These are phyloP conservation scores for Cydia splendana DNA, from an alignment of 1,140 invertebrate species.

Conservation along the genomic window DNA sequence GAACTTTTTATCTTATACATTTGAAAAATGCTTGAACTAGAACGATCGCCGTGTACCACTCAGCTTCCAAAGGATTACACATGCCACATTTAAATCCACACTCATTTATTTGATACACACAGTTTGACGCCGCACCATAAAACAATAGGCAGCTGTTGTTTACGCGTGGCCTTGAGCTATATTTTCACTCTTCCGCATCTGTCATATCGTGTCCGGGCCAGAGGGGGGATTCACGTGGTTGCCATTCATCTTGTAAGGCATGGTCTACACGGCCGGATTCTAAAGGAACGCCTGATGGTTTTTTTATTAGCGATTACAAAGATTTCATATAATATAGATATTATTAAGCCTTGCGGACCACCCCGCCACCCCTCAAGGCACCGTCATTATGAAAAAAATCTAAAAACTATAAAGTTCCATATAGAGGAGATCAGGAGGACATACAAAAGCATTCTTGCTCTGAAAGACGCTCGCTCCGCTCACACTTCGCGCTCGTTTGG, in stretches of 20 bases:
- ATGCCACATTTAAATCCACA: neutral
- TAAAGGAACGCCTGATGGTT: neutral
- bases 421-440: too few relatives aligned
- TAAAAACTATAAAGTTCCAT: too few relatives aligned
- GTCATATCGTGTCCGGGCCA: neutral
- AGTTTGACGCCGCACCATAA: neutral
- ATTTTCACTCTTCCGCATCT: slow-evolving; percentile 7
- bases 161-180: neutral
- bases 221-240: neutral
- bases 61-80: neutral
- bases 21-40: too few relatives aligned
- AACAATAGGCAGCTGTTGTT: slow-evolving; percentile 10
- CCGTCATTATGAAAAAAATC: too few relatives aligned
- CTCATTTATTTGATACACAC: neutral
- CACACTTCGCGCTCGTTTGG: too few relatives aligned
- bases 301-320: neutral
- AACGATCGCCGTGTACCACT: too few relatives aligned
- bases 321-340: neutral
- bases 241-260: neutral
- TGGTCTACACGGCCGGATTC: neutral
- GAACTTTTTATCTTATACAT: too few relatives aligned
- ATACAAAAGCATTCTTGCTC: too few relatives aligned
- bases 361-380: too few relatives aligned
- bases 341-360: neutral
- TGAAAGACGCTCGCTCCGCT: too few relatives aligned